Base-by-base conservation (phyloP, 1,140 invertebrate species). In the Camponotus vicinus region DNA sequence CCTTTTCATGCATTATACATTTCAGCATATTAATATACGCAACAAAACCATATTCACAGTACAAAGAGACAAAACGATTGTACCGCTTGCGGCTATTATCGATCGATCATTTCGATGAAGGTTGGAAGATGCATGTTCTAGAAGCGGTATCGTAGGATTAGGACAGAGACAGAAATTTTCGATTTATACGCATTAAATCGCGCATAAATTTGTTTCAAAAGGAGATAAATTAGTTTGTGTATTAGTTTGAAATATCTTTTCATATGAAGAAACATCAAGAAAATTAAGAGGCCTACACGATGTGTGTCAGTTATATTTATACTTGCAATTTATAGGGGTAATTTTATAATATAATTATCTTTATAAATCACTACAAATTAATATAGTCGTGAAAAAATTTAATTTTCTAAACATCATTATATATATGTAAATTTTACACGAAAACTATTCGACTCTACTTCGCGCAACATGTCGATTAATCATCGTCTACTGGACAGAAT, bases 41-140 rank as follows among this genome's bases (percentile, higher is more conserved):
- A 45, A 83, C 61, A 76, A 89, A 82, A 89, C 76, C 76, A 89
- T 89, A 89, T 89, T 83, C 61, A 13, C 66, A 32, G 55, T 80
- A 80, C 52, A 70, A 88, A 80, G 88, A 89, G 87, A 89, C 88
- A 89, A 89, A 89, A 89, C 87, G 88, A 73, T 57, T 84, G 70
- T 88, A 83, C 67, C 27, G 87, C n/a, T 80, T 40, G 37, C 40
- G 57, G 75, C 64, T 70, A 73, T 66, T 73, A 83, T 40, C 78
- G 73, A 89, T 90, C 88, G 88, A 90, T 90, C 88, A 89, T 87
- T 32, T 52, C 85, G 85, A 89, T 78, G 85, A 89, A 89, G 34
- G 59, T 42, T 45, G 70, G 32, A 52, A 55, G 82, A 88, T 57
- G 70, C 79, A 15, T 59, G 61, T 57, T 80, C 49, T 45, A 52